Conservation (phyloP, 2,888 invertebrate species). For the Celastrina argiolus region DNA sequence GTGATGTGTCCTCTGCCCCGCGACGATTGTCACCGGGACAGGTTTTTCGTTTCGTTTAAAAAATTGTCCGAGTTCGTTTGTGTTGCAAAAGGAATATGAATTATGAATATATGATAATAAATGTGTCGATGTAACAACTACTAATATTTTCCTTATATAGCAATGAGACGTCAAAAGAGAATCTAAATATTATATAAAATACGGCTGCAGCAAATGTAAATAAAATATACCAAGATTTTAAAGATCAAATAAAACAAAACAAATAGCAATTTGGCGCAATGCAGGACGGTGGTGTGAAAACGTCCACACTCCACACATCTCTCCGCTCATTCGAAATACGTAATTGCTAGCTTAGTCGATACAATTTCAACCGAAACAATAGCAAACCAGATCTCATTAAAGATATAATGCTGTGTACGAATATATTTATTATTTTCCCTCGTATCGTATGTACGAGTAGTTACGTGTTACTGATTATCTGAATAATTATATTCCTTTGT, state of each 20-base stretch:
- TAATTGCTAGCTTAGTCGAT: constrained; percentile 52
- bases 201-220: neutral
- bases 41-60: constrained; percentile 62
- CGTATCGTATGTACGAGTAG: neutral
- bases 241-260: constrained; percentile 59
- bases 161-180: neutral
- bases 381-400: constrained; percentile 16
- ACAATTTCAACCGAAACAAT: constrained; percentile 38
- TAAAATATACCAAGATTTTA: neutral
- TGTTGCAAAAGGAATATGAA: constrained; percentile 26
- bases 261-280: constrained; percentile 69
- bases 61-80: constrained; percentile 41
- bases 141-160: constrained; percentile 1
- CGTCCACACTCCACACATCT: constrained; percentile 51
- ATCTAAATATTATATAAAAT: neutral
- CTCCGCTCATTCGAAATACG: constrained; percentile 59
- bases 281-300: constrained; percentile 63
- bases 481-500: neutral
- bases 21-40: constrained; percentile 61
- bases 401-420: constrained; percentile 4
- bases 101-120: constrained; percentile 10
- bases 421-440: constrained; percentile 5
- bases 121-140: constrained; percentile 43
- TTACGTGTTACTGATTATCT: neutral
- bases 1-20: constrained; percentile 67